Percentiles rank a stretch among this genome's conserved stretches.
These are phyloP conservation scores for Armadillidium nasatum DNA, from an alignment of 1,140 invertebrate genomes.

Conservation along the genomic window DNA sequence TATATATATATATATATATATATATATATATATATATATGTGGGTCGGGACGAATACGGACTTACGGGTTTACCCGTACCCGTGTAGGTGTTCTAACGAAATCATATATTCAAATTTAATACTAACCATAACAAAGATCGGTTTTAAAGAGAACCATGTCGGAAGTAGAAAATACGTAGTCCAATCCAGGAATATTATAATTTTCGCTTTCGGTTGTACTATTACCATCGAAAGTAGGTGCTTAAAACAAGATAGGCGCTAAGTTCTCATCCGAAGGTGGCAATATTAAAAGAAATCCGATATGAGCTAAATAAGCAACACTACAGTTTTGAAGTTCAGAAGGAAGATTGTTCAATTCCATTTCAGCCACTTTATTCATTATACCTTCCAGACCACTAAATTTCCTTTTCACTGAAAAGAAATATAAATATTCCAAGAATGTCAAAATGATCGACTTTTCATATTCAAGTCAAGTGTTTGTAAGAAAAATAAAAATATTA, in stretches of 20 bases:
- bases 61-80: too few species aligned
- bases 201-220: slow-evolving; percentile 50
- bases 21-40: too few species aligned
- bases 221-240: slow-evolving; percentile 50
- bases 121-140: slow-evolving; percentile 63
- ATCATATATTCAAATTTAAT: not conserved
- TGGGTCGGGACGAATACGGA: too few species aligned
- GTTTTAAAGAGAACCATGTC: slow-evolving; percentile 70
- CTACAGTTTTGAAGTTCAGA: slow-evolving; percentile 63
- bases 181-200: slow-evolving; percentile 30
- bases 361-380: slow-evolving; percentile 55
- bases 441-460: too few species aligned
- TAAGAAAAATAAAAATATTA: too few species aligned
- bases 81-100: too few species aligned
- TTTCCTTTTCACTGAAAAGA: slow-evolving; percentile 41
- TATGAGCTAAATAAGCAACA: slow-evolving; percentile 72
- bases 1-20: too few species aligned
- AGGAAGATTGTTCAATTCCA: slow-evolving; percentile 64
- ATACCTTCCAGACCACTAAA: slow-evolving; percentile 44
- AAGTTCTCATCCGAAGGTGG: slow-evolving; percentile 49
- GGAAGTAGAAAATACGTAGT: slow-evolving; percentile 57
- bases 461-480: too few species aligned
- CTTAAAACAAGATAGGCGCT: not conserved
- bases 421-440: too few species aligned
- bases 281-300: slow-evolving; percentile 71